Evolutionary conservation across 2,888 invertebrate species (phyloP).

Genomic region (Epinotia ramella): DNA sequence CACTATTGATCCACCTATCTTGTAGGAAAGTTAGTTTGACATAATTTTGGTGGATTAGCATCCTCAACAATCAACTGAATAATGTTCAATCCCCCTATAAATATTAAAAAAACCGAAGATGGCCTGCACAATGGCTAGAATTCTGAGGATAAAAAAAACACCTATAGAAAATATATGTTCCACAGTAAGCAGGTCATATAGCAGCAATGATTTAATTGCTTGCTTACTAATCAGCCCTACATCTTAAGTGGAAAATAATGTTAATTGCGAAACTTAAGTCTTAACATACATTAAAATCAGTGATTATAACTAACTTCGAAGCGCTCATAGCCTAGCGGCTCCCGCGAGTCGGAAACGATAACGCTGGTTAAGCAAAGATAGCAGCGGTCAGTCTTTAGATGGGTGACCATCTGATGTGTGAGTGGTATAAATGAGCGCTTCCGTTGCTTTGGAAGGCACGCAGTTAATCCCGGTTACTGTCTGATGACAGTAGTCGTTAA

Average conservation of each 20-base stretch:
- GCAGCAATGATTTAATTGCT: neutral
- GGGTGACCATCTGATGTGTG: no score
- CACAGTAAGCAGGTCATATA: neutral
- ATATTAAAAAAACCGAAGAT: neutral
- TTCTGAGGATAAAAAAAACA: neutral
- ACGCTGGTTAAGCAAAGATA: no score
- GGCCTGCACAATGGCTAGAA: neutral
- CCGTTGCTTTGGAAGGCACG: no score
- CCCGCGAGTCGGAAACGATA: no score
- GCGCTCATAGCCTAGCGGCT: no score
- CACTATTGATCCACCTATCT: neutral
- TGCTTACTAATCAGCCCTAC: neutral
- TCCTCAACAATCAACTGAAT: neutral
- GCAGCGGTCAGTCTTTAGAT: no score
- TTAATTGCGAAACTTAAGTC: neutral
- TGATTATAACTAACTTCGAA: neutral
- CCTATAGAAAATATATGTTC: neutral
- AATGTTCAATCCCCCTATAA: neutral
- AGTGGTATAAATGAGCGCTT: no score
- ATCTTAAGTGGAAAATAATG: conserved; percentile 1
- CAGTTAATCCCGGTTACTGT: no score
- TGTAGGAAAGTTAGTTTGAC: no score
- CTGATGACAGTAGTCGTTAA: no score
- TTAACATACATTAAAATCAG: neutral
- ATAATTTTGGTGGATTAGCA: no score